Evolutionary conservation across 2,113 vertebrate species (phyloP).

Genomic region (Pipa parva): DNA sequence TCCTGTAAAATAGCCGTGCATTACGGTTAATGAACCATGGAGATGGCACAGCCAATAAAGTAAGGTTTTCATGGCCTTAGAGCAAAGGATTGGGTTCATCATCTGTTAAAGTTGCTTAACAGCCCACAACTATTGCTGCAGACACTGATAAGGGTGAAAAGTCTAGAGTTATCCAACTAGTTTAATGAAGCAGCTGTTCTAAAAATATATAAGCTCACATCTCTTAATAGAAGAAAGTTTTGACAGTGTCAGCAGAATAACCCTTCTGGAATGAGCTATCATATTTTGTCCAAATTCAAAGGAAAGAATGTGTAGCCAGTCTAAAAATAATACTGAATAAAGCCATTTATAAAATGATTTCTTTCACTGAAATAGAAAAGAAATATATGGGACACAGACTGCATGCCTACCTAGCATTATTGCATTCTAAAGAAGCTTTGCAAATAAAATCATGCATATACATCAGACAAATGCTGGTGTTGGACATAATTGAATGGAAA

Average conservation of each 20-base stretch:
- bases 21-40: conserved; percentile 44
- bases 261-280: neutral
- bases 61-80: conserved; percentile 34
- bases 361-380: conserved; percentile 8
- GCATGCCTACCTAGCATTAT: neutral
- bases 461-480: conserved; percentile 8
- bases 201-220: neutral
- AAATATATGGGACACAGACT: neutral
- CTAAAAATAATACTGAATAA: conserved; percentile 23
- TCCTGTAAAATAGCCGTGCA: conserved; percentile 30
- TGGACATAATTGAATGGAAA: conserved; percentile 17
- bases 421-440: conserved; percentile 13
- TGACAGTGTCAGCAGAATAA: conserved; percentile 8
- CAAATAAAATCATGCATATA: conserved; percentile 30
- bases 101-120: conserved; percentile 45
- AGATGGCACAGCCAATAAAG: conserved; percentile 35
- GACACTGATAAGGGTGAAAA: conserved; percentile 30
- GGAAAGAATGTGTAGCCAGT: conserved; percentile 1
- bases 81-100: conserved; percentile 25
- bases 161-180: conserved; percentile 20
- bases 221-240: neutral
- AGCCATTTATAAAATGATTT: conserved; percentile 19
- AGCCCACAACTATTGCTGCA: conserved; percentile 24
- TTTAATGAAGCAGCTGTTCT: conserved; percentile 36
- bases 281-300: neutral